Base-by-base conservation (phyloP, 2,888 invertebrate species). In the Glaucopsyche alexis region DNA sequence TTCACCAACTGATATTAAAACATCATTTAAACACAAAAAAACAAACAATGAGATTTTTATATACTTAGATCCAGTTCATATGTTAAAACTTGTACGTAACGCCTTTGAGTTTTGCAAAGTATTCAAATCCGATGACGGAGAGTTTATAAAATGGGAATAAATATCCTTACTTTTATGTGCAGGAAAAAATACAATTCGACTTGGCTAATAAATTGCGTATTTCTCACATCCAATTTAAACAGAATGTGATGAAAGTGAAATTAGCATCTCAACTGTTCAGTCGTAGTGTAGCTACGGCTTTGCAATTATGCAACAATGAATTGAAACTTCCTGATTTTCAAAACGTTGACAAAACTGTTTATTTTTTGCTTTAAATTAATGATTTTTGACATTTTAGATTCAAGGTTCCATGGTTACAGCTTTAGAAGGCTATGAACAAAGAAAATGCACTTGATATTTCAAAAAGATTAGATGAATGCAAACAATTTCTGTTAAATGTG, bases 351-450 rank as follows among this genome's bases (percentile, higher is more conserved):
- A 47, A 47, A 47, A 47, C 47, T 47, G 47, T 47, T 47, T 47
- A 47, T 13, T 47, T 47, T 47, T 47, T 47, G 47, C 47, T 47
- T 47, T 47, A 9, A 47, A 47, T 47, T 47, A 47, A 47, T 47
- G 47, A 47, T 69, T 42, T 69, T 47, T 45, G 69, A 65, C 29
- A 65, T 65, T 38, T 65, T 65, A 65, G 65, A 65, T 38, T 65
- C 65, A 38, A 65, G 65, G 40, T 40, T 65, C 29, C 65, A 65
- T 65, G 65, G 65, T 40, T 65, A 65, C 40, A 38, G 65, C 29
- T 65, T 38, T 40, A 65, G 38, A 65, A 65, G 65, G 42, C 47
- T 47, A 47, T 47, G 47, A 47, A 47, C 47, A 47, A 47, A 47
- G 47, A 47, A 47, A 47, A 47, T 47, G 47, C 47, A 47, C 47